A percentile compares a stretch with the other conserved stretches of the same genome.
Conservation (phyloP, 2,888 invertebrate species). For the Busseola fusca region DNA sequence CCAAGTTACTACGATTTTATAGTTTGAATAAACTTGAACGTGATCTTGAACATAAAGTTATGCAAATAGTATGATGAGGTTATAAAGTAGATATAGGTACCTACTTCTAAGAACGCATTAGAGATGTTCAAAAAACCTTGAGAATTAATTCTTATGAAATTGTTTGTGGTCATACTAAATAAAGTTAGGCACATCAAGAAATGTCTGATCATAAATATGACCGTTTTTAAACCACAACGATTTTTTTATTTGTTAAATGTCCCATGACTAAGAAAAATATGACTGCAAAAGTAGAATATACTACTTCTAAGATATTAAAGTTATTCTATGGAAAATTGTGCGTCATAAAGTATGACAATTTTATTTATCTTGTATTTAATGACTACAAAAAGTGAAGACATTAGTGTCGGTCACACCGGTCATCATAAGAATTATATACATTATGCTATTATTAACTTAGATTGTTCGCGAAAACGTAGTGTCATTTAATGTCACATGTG, state of each 20-base stretch:
- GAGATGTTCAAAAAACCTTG: neutral
- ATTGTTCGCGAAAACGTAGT: slow-evolving; percentile 11
- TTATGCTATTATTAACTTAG: neutral
- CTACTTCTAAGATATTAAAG: slow-evolving; percentile 12
- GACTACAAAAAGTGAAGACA: slow-evolving; percentile 39
- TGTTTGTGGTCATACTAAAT: neutral
- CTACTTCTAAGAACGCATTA: neutral
- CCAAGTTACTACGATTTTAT: neutral
- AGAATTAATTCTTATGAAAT: neutral
- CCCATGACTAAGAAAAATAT: slow-evolving; percentile 26
- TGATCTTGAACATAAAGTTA: slow-evolving; percentile 19
- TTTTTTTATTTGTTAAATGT: neutral
- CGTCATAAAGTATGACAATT: slow-evolving; percentile 24
- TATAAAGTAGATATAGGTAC: no score
- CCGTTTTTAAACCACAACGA: neutral
- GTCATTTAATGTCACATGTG: slow-evolving; percentile 3
- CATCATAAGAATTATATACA: slow-evolving; percentile 38
- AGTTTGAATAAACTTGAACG: slow-evolving; percentile 16
- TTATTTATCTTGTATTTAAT: slow-evolving; percentile 35
- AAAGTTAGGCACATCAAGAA: neutral
- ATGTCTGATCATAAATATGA: neutral
- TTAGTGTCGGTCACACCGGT: slow-evolving; percentile 19
- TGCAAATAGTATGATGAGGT: slow-evolving; percentile 15
- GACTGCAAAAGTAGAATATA: slow-evolving; percentile 28
- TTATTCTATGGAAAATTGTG: slow-evolving; percentile 17